Percentiles rank a stretch among this genome's conserved stretches.
Conservation (phyloP, 2,113 vertebrate species). For the Accipiter virgatus region DNA sequence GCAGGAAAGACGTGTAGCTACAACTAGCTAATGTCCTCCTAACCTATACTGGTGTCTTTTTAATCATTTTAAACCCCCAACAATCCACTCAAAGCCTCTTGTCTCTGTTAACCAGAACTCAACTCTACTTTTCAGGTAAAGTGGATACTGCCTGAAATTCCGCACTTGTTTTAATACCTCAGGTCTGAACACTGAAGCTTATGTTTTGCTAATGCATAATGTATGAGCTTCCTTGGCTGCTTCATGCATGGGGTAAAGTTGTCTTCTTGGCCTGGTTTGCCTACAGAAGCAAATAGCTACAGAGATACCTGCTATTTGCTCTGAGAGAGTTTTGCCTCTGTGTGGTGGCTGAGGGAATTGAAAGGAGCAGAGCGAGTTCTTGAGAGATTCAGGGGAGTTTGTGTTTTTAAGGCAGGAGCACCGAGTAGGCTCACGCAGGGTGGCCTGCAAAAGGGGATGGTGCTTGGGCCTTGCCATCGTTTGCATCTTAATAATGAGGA, state of each 20-base stretch:
- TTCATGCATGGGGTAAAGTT: conserved; percentile 45
- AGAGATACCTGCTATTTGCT: conserved; percentile 34
- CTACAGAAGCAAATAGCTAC: conserved; percentile 48
- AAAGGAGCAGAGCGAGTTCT: conserved; percentile 7
- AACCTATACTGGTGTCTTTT: background rate
- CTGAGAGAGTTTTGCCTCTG: conserved; percentile 43
- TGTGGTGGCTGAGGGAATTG: conserved; percentile 30
- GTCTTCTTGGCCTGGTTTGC: conserved; percentile 38
- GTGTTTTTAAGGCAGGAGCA: background rate
- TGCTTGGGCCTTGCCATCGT: background rate
- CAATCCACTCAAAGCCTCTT: background rate
- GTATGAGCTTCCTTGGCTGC: conserved; percentile 58
- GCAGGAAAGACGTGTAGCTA: background rate
- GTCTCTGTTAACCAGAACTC: conserved; percentile 38
- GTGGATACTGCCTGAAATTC: conserved; percentile 63
- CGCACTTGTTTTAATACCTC: conserved; percentile 48
- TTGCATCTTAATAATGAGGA: background rate
- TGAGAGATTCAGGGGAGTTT: background rate
- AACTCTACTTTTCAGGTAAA: conserved; percentile 60
- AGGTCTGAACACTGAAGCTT: conserved; percentile 40
- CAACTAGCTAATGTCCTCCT: background rate
- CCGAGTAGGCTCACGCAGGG: fast-evolving
- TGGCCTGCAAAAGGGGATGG: background rate
- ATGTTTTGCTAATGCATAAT: conserved; percentile 37
- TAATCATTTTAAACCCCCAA: background rate